phyloP scores from a whole-genome alignment of 2,113 vertebrate species.

The Xyliphius kryptos region DNA sequence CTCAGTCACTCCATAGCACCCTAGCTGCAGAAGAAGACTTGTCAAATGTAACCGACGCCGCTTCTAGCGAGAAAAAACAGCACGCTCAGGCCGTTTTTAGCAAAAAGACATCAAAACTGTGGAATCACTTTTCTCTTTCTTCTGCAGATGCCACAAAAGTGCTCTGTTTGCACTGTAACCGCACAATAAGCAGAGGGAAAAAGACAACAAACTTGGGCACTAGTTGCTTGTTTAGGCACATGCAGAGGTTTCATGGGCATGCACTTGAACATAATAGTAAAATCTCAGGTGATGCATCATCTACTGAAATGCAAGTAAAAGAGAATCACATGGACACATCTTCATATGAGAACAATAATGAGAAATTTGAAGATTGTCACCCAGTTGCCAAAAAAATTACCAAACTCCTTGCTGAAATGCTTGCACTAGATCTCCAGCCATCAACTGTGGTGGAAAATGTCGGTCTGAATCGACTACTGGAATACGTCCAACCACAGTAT shows the following conservation, averaged over 20 bases:
- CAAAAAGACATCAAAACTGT: conserved; percentile 98
- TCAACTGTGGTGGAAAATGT: conserved; percentile 87
- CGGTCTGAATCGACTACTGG: conserved; percentile 86
- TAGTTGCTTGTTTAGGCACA: conserved; percentile 88
- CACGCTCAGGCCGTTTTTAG: conserved; percentile 73
- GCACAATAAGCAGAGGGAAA: conserved; percentile 93
- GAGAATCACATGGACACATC: conserved; percentile 65
- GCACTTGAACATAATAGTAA: conserved; percentile 75
- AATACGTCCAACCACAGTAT: conserved; percentile 92
- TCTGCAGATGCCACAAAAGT: conserved; percentile 91
- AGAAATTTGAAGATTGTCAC: conserved; percentile 82
- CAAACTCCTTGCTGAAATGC: conserved; percentile 93
- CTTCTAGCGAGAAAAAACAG: conserved; percentile 62
- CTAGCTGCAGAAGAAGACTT: conserved; percentile 69
- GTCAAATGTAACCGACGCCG: conserved; percentile 65
- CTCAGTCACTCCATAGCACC: conserved; percentile 67
- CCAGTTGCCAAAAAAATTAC: conserved; percentile 96
- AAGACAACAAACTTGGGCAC: conserved; percentile 95
- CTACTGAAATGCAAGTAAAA: conserved; percentile 64
- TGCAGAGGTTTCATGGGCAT: conserved; percentile 87
- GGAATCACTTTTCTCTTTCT: conserved; percentile 95
- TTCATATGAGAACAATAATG: conserved; percentile 65
- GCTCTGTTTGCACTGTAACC: conserved; percentile 92
- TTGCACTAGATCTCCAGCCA: conserved; percentile 96
- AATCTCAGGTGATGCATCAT: conserved; percentile 68